Conservation (phyloP, 2,888 invertebrate species). For the Microctonus aethiopoides region DNA sequence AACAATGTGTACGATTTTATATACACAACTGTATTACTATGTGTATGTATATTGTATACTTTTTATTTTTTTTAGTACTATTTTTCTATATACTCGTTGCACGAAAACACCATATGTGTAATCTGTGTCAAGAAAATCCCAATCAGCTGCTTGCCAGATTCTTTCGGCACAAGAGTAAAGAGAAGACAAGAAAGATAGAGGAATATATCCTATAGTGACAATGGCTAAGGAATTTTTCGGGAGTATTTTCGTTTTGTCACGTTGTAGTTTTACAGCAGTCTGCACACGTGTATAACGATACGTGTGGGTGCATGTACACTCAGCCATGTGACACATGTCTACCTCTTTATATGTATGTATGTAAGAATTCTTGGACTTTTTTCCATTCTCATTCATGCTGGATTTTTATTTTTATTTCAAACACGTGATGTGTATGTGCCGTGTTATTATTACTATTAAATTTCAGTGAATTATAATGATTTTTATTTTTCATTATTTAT, state of each 20-base stretch:
- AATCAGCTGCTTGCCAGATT: slow-evolving; percentile 62
- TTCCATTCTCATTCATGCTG: background rate
- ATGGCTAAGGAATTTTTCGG: slow-evolving; percentile 42
- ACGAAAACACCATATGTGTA: slow-evolving; percentile 30
- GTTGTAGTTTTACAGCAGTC: background rate
- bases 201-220: slow-evolving; percentile 50
- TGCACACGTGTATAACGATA: slow-evolving; percentile 31
- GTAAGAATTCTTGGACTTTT: background rate
- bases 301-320: slow-evolving; percentile 30
- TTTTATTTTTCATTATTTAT: too few relatives aligned
- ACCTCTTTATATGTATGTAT: slow-evolving; percentile 1
- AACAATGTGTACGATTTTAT: background rate
- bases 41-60: background rate
- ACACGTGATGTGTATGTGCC: too few relatives aligned
- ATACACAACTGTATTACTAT: background rate
- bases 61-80: slow-evolving; percentile 24
- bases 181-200: background rate
- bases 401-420: background rate
- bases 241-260: slow-evolving; percentile 30
- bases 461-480: too few relatives aligned
- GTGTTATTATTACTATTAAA: too few relatives aligned
- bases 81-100: slow-evolving; percentile 22
- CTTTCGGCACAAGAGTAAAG: slow-evolving; percentile 33
- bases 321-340: slow-evolving; percentile 5
- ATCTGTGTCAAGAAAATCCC: slow-evolving; percentile 52